These are phyloP conservation scores for Pollenia griseotomentosa DNA, from an alignment of 2,888 invertebrate species.

Conservation along the genomic window DNA sequence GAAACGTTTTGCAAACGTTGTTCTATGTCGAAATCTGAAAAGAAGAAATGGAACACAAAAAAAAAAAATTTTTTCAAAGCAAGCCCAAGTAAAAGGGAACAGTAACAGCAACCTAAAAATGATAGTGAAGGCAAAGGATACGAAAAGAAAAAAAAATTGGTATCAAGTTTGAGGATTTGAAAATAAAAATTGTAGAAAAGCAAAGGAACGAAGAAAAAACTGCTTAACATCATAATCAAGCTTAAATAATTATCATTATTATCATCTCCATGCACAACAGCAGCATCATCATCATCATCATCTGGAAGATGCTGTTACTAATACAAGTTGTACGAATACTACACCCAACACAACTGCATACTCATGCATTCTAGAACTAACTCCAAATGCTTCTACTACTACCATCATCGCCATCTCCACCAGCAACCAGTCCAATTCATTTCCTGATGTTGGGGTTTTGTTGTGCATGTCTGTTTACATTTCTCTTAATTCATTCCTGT, in stretches of 20 bases:
- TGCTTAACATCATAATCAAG: constrained; percentile 57
- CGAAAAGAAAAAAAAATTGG: constrained; percentile 9
- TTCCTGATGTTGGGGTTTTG: constrained; percentile 35
- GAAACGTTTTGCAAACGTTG: constrained; percentile 52
- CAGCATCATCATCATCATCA: constrained; percentile 27
- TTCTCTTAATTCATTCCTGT: constrained; percentile 35
- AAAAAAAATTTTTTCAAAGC: background rate
- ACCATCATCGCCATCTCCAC: background rate
- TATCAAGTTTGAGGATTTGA: constrained; percentile 45
- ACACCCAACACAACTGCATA: constrained; percentile 15
- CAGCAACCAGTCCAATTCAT: background rate
- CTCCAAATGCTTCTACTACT: constrained; percentile 3
- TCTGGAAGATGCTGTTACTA: constrained; percentile 48
- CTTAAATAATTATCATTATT: constrained; percentile 31
- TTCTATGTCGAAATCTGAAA: constrained; percentile 15
- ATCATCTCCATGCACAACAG: background rate
- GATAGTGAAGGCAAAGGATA: constrained; percentile 1
- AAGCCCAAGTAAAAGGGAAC: constrained; percentile 30
- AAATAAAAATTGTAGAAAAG: constrained; percentile 44
- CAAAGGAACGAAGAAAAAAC: background rate
- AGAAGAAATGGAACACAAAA: constrained; percentile 8
- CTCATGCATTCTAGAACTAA: constrained; percentile 32
- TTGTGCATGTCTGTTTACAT: constrained; percentile 58
- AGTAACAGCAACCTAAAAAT: constrained; percentile 1
- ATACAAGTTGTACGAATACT: constrained; percentile 12